Conservation (phyloP, 2,113 vertebrate species). For the Oceanodroma tethys region DNA sequence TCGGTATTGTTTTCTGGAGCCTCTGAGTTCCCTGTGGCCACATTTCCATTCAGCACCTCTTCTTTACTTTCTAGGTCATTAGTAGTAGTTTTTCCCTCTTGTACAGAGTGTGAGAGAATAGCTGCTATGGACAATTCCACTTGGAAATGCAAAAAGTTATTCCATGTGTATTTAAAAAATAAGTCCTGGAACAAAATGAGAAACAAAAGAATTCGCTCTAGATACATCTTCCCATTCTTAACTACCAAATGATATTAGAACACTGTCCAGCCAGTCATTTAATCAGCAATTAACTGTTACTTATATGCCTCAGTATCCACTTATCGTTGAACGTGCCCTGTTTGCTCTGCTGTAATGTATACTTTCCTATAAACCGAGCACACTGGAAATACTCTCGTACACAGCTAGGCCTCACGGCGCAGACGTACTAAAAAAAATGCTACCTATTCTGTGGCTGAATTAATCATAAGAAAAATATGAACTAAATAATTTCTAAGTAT, state of each 20-base stretch:
- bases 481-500: background rate
- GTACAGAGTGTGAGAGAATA: conserved; percentile 84
- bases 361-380: background rate
- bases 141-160: conserved; percentile 98
- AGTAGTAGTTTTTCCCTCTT: conserved; percentile 56
- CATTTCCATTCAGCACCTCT: conserved; percentile 44
- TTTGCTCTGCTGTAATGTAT: background rate
- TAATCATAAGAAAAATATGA: background rate
- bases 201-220: background rate
- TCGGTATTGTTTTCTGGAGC: conserved; percentile 42
- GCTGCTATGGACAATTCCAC: conserved; percentile 92
- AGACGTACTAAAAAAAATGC: too few species aligned
- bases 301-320: fast-evolving
- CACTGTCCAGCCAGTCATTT: background rate
- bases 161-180: conserved; percentile 98
- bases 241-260: fast-evolving
- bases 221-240: fast-evolving
- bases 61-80: background rate
- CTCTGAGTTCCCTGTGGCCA: background rate
- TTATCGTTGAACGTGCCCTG: fast-evolving
- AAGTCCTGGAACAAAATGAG: conserved; percentile 79
- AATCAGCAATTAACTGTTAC: background rate
- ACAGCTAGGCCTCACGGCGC: background rate
- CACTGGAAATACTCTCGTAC: background rate
- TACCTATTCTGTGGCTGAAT: background rate